Evolutionary conservation across 1,140 invertebrate genomes (phyloP), one percentile per base, ranked within the genome.

Genomic region (Lepidurus apus): DNA sequence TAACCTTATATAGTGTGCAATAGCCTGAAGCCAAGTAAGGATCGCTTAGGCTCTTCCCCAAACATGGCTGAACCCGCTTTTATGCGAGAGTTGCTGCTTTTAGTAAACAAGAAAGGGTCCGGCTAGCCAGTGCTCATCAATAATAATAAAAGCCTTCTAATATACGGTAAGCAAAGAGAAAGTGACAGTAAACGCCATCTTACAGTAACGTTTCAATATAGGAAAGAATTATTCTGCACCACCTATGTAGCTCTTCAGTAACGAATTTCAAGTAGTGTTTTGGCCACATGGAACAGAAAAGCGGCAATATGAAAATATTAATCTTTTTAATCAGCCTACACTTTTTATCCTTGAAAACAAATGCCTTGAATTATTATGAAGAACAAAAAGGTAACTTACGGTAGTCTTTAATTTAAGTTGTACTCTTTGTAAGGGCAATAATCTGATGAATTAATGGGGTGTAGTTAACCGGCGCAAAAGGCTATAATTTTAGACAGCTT

Each of bases 221-320:
- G 2, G 34, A 34, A 34, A 34, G 1, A 34, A 34, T 65, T 17
- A 7, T 1, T 65, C 13, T 1, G 7, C 53, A 21, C 53, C 13
- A 65, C 13, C 53, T 65, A 65, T 65, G 53, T 65, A 17, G 21
- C 1, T 17, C 13, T 7, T 21, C 13, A 9, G 13, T 21, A 65
- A 65, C 13, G 53, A 65, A n/a, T 65, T 65, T 65, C 53, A 65
- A 17, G 21, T n/a, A 21, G 17, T 65, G 13, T 65, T 65, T 17
- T 7, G 13, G 21, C 53, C 53, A 21, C 53, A 65, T 65, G 53
- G 17, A 65, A 65, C 53, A 6, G 21, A 65, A 65, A 13, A 65
- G 53, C 53, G 53, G 53, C 53, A 65, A 65, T 65, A 65, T 65
- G 53, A 65, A 65, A 65, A 21, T 65, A 13, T 65, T 65, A 4